Conservation (phyloP, 1,140 invertebrate genomes). For the Tenebrio molitor region DNA sequence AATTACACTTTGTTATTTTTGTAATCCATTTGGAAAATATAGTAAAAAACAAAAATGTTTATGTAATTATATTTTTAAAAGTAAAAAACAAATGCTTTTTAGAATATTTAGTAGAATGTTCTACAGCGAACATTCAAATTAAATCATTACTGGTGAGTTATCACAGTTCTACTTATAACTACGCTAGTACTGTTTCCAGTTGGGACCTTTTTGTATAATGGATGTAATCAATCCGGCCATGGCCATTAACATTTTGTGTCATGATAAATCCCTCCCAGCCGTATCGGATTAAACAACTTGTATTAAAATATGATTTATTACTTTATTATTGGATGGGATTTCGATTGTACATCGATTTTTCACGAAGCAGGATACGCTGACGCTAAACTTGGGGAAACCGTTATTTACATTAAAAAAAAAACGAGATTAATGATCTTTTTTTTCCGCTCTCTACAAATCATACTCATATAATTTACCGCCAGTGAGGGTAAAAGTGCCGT, state of each 20-base stretch:
- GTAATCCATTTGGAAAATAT: too few relatives aligned
- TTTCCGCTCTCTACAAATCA: conserved; percentile 8
- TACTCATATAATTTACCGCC: neutral
- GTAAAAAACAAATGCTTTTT: too few relatives aligned
- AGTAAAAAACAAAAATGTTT: too few relatives aligned
- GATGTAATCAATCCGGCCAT: neutral
- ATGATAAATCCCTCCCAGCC: neutral
- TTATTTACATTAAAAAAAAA: conserved; percentile 11
- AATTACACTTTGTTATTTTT: too few relatives aligned
- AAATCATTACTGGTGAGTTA: too few relatives aligned
- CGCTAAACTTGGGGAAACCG: neutral
- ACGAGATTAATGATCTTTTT: neutral
- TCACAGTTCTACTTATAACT: too few relatives aligned
- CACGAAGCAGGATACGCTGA: neutral
- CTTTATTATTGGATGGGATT: conserved; percentile 4
- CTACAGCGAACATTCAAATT: too few relatives aligned
- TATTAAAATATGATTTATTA: conserved; percentile 6
- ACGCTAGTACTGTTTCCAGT: neutral
- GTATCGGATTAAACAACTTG: neutral
- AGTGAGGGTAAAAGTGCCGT: neutral
- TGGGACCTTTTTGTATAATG: neutral
- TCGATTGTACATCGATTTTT: conserved; percentile 1
- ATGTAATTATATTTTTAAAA: too few relatives aligned
- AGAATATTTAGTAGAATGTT: too few relatives aligned
- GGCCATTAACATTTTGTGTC: conserved; percentile 5